Conservation (phyloP, 2,797 vertebrate genomes). For the Diglossa cyanea region DNA sequence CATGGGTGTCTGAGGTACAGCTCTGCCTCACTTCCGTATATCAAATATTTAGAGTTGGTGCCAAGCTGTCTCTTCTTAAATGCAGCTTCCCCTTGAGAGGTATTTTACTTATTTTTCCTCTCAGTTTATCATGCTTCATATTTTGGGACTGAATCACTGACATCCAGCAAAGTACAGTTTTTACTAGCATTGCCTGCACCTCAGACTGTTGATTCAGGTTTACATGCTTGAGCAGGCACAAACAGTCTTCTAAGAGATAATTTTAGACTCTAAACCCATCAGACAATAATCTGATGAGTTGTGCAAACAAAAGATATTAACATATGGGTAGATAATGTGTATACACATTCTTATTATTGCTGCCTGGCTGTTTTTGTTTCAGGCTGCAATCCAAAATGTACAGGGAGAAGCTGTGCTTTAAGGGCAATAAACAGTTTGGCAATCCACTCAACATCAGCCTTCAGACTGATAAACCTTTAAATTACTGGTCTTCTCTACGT, state of each 20-base stretch:
- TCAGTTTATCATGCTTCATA: conserved; percentile 8
- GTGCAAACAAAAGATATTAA: background rate
- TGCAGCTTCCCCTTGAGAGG: background rate
- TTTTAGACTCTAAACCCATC: background rate
- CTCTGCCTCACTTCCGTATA: background rate
- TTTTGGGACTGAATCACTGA: conserved; percentile 35
- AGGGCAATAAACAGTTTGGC: background rate
- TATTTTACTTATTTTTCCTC: conserved; percentile 15
- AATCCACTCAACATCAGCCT: background rate
- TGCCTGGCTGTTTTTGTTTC: background rate
- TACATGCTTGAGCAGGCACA: background rate
- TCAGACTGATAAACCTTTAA: background rate
- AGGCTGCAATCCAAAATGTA: background rate
- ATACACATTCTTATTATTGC: background rate
- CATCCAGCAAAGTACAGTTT: conserved; percentile 14
- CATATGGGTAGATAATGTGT: background rate
- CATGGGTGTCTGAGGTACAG: background rate
- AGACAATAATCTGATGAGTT: background rate
- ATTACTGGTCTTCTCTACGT: background rate
- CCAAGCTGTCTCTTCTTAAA: background rate
- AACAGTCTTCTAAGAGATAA: background rate
- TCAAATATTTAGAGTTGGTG: background rate
- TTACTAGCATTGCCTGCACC: conserved; percentile 8
- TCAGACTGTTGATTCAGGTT: background rate
- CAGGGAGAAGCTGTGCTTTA: background rate